Base-by-base conservation (phyloP, 2,888 invertebrate genomes). In the Noctua janthina region DNA sequence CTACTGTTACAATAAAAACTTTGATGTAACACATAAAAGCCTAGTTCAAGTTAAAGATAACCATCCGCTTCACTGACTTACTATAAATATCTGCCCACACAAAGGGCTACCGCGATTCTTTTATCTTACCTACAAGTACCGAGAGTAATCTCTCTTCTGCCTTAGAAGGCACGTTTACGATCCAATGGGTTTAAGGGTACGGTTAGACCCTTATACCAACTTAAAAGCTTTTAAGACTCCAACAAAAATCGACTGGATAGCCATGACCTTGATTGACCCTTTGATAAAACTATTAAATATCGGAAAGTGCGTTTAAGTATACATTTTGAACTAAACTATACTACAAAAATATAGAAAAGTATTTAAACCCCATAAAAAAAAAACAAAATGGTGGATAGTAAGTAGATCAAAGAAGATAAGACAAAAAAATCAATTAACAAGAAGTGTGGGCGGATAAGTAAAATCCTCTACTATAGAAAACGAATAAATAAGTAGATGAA, bases 141-240 rank as follows among this genome's bases (percentile, higher is more conserved):
- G 73, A 69, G 82, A 81, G 82, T 82, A 87, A 87, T 82, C 84
- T 67, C 68, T 73, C 79, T 76, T 69, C 64, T 79, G 67, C 78
- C 64, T 75, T 85, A 67, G 74, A 71, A 85, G 70, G 85, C 87
- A 80, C 82, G 87, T 87, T 87, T 75, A 76, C 76, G 87, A 78
- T 62, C 76, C 76, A 70, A 80, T 78, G 69, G 70, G n/a, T 74
- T 78, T 86, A 67, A 77, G 79, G 81, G 81, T 78, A 54, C 51
- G 64, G 69, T 64, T 73, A 64, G 67, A 71, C 85, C 56, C 66
- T 73, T 46, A n/a, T 35, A n/a, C 49, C 43, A 76, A 66, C 54
- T 70, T 74, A 51, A 76, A 84, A 82, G 78, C 82, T 73, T 82
- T 85, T 39, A 78, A 82, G 71, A 77, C 49, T 70, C 29, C 8